Conservation (phyloP, 2,113 vertebrate species). For the Rutilus rutilus region DNA sequence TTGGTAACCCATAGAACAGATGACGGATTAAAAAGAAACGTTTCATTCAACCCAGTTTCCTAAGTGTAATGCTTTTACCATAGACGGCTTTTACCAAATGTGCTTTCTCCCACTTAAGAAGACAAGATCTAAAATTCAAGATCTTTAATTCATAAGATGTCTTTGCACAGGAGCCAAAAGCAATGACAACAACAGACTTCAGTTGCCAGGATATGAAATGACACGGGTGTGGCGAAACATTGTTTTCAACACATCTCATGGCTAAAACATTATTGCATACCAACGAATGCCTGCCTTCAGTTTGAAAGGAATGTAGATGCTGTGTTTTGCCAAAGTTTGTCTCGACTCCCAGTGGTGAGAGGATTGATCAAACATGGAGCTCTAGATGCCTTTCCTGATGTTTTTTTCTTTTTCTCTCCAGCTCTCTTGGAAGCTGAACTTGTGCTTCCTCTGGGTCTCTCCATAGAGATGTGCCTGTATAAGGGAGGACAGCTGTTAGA, state of each 20-base stretch:
- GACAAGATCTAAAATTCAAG: background rate
- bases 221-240: background rate
- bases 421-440: conserved; percentile 45
- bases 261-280: conserved; percentile 35
- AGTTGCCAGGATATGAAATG: background rate
- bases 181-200: conserved; percentile 8
- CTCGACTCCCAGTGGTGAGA: conserved; percentile 43
- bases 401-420: conserved; percentile 18
- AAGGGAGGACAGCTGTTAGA: conserved; percentile 66
- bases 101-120: background rate
- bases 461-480: conserved; percentile 47
- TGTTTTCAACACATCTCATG: conserved; percentile 37
- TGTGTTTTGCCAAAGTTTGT: conserved; percentile 49
- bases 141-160: background rate
- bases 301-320: conserved; percentile 39
- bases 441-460: conserved; percentile 40
- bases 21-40: background rate
- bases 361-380: conserved; percentile 41
- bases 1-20: background rate
- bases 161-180: conserved; percentile 17
- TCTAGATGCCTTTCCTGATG: conserved; percentile 44
- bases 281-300: conserved; percentile 16
- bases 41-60: background rate
- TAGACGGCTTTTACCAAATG: background rate
- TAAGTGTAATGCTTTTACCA: background rate